Evolutionary conservation across 2,797 vertebrate species (phyloP), one percentile per base, ranked within the genome.

Genomic region (Hemitrygon akajei): DNA sequence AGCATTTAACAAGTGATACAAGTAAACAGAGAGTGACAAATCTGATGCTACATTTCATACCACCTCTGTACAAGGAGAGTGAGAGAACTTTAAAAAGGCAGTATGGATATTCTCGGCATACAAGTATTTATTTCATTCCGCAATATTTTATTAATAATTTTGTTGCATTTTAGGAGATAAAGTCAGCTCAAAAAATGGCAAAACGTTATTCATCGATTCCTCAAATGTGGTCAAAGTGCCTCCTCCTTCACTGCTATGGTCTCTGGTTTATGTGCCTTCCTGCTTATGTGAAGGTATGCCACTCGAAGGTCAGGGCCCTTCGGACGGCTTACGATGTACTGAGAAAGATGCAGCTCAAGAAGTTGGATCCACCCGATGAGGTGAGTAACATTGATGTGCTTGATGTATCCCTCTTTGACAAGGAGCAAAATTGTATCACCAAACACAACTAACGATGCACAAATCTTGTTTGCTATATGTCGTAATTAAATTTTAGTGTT

Each of bases 201-300:
- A 99, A 98, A 96, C 98, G 97, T 73, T 98, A 98, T 94, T 98
- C 98, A 0, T 98, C 98, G 66, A 97, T 99, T 95, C 99, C 99
- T 93, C 98, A 99, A 95, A 98, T 99, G 98, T 99, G 99, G 99
- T 99, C 99, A 95, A 97, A 98, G 95, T 99, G 99, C 96, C 97
- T 99, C 40, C 95, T 99, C 92, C 97, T 98, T 22, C 98, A 99
- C 95, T 99, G 99, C 95, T 99, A 99, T 0, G 99, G 99, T 60
- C 97, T 99, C 40, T 99, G 99, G 99, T 99, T 99, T 95, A 99
- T 99, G 95, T 99, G 99, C 96, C 97, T 99, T 82, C 98, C 99
- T 0, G 98, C 98, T 0, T 99, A 99, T 0, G 98, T 99, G 81
- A 97, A 97, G 94, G 97, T 97, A 16, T 98, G 98, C 95, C 98